These are phyloP conservation scores for Agonum fuliginosum DNA, from an alignment of 2,888 invertebrate genomes.

Conservation along the genomic window DNA sequence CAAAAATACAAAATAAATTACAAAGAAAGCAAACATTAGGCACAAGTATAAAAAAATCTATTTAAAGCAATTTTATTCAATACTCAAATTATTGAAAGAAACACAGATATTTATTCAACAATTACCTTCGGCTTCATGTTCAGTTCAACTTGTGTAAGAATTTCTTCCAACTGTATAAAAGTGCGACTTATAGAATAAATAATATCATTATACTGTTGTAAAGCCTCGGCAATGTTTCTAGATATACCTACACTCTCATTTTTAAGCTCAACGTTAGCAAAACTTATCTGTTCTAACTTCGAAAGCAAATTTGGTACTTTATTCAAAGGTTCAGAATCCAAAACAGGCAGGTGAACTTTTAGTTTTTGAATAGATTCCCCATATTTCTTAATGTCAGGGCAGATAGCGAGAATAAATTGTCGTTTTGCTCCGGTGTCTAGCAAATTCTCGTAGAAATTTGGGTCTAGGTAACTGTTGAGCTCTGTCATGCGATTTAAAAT, in stretches of 20 bases:
- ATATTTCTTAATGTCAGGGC: constrained; percentile 72
- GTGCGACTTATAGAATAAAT: constrained; percentile 72
- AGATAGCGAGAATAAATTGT: constrained; percentile 72
- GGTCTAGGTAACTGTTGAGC: constrained; percentile 73
- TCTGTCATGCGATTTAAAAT: constrained; percentile 72
- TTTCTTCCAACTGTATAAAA: constrained; percentile 72
- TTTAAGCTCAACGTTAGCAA: constrained; percentile 70
- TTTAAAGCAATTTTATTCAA: neutral
- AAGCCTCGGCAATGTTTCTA: constrained; percentile 70
- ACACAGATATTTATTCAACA: constrained; percentile 39
- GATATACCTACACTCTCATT: constrained; percentile 70
- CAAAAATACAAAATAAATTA: neutral
- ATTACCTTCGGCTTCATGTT: constrained; percentile 49
- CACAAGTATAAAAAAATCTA: neutral
- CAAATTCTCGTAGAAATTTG: constrained; percentile 71
- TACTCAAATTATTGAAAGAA: no score
- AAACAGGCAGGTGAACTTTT: constrained; percentile 70
- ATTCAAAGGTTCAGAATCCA: constrained; percentile 71
- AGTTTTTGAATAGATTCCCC: constrained; percentile 70
- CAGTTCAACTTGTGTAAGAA: constrained; percentile 72
- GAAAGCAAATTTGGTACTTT: constrained; percentile 72
- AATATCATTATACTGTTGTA: constrained; percentile 74
- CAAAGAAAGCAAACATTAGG: no score
- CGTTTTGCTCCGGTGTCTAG: constrained; percentile 72
- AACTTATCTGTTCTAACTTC: constrained; percentile 71